Percentiles rank a stretch among this genome's conserved stretches.
Evolutionary conservation across 2,888 invertebrate genomes (phyloP).

Genomic region (Peribatodes rhomboidaria): DNA sequence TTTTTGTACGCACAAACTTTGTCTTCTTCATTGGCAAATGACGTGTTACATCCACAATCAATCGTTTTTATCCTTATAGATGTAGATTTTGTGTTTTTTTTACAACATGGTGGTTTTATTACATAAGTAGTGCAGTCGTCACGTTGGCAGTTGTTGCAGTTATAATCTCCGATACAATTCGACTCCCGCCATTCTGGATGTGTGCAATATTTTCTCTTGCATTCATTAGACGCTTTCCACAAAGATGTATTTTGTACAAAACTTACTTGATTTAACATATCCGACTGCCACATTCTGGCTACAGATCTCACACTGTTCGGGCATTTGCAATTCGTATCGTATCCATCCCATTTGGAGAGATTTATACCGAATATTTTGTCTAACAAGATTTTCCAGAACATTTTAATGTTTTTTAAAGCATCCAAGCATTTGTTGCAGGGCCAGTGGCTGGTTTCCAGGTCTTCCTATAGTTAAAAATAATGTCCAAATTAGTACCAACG

Average conservation of each 20-base stretch:
- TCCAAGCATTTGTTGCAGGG: constrained; percentile 78
- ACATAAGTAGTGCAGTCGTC: no score
- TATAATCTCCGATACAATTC: constrained; percentile 16
- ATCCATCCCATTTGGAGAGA: constrained; percentile 55
- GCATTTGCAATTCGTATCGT: constrained; percentile 42
- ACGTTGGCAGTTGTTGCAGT: background rate
- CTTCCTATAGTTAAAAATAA: constrained; percentile 64
- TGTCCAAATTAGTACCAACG: background rate
- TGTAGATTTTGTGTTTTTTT: constrained; percentile 56
- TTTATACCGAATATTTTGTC: constrained; percentile 72
- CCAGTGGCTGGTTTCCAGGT: constrained; percentile 78
- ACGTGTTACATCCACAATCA: constrained; percentile 60
- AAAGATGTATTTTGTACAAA: constrained; percentile 62
- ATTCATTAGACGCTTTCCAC: constrained; percentile 35
- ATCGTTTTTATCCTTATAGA: constrained; percentile 54
- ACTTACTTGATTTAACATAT: constrained; percentile 68
- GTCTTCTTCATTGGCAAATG: constrained; percentile 44
- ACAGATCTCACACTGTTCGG: constrained; percentile 62
- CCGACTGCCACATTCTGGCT: constrained; percentile 69
- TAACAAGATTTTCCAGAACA: constrained; percentile 78
- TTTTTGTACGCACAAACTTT: constrained; percentile 53
- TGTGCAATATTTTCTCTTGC: constrained; percentile 9
- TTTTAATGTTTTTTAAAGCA: constrained; percentile 76
- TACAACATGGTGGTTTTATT: constrained; percentile 25
- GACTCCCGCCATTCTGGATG: background rate